Base-by-base conservation (phyloP, 2,113 vertebrate genomes). In the Geococcyx californianus region DNA sequence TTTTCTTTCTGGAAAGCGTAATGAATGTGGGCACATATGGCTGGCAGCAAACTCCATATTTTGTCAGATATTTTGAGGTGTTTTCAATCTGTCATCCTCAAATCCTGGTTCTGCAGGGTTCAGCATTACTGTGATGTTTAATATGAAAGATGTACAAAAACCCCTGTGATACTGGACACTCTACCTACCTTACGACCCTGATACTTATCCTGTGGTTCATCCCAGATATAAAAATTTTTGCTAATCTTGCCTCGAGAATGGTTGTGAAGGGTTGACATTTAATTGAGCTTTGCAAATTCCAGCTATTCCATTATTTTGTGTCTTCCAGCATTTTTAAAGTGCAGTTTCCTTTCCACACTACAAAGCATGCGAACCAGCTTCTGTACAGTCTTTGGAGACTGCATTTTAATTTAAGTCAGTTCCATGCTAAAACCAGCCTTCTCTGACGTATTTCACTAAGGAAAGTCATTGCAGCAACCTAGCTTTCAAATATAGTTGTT, bases 21-120 rank as follows among this genome's bases (percentile, higher is more conserved):
- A 49, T 36, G 51, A 69, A 54, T 0, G 0, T 75, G 19, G 13
- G 44, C 49, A 7, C 55, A 5, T n/a, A 34, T 33, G 28, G 9
- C 62, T 60, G 49, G 21, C 68, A 77, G 51, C 49, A 77, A 38
- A 81, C 59, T 49, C 34, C 14, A 0, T 49, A 2, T 75, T 91
- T 95, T 91, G 33, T 87, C 33, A 81, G 77, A 11, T 81, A 24
- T 40, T 84, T 47, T 42, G 52, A 89, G 55, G 31, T 7, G 0
- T 62, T 87, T 87, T 17, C 3, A 3, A 10, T 66, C 59, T 80
- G 60, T 51, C 58, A 45, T 74, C 47, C 59, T 89, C 68, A 62
- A 78, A 81, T 73, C 45, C 63, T 14, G 21, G 38, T 77, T 45
- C 70, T 81, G 51, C 33, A 26, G 38, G 10, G 25, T 36, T 94